These are phyloP conservation scores for Epirrhoe alternata DNA, from an alignment of 2,888 invertebrate species.

Conservation along the genomic window DNA sequence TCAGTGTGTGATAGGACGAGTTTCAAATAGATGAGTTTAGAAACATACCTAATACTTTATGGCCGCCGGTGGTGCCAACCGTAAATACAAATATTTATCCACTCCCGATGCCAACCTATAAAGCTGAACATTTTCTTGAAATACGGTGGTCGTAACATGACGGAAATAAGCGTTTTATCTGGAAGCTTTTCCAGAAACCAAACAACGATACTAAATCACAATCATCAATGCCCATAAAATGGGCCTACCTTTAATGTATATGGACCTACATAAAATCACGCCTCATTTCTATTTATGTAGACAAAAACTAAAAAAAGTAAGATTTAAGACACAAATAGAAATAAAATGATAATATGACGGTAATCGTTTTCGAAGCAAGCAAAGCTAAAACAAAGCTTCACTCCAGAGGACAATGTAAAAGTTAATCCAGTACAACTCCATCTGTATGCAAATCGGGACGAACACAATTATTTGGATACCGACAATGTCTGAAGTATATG, in stretches of 20 bases:
- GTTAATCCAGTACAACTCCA: slow-evolving; percentile 17
- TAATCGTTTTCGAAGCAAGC: not conserved
- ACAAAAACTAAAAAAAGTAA: too few relatives aligned
- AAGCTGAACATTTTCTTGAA: not conserved
- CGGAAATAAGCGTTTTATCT: not conserved
- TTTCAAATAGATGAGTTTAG: not conserved
- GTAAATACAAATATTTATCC: slow-evolving; percentile 27
- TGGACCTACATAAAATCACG: too few relatives aligned
- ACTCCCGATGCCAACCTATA: slow-evolving; percentile 20
- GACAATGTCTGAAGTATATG: slow-evolving; percentile 10
- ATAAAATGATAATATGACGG: not conserved
- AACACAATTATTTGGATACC: slow-evolving; percentile 8
- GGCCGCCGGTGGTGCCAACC: slow-evolving; percentile 20
- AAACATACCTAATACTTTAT: slow-evolving; percentile 11
- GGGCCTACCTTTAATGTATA: too few relatives aligned
- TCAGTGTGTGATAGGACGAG: not conserved
- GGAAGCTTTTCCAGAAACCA: too few relatives aligned
- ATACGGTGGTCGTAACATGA: not conserved
- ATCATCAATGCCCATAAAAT: too few relatives aligned
- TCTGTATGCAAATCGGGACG: slow-evolving; percentile 25
- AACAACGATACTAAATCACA: too few relatives aligned
- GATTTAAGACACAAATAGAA: too few relatives aligned
- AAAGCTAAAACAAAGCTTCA: not conserved
- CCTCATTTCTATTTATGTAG: too few relatives aligned
- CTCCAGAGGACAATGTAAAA: slow-evolving; percentile 10